Conservation (phyloP, 2,797 vertebrate species). For the Gadopsis marmoratus region DNA sequence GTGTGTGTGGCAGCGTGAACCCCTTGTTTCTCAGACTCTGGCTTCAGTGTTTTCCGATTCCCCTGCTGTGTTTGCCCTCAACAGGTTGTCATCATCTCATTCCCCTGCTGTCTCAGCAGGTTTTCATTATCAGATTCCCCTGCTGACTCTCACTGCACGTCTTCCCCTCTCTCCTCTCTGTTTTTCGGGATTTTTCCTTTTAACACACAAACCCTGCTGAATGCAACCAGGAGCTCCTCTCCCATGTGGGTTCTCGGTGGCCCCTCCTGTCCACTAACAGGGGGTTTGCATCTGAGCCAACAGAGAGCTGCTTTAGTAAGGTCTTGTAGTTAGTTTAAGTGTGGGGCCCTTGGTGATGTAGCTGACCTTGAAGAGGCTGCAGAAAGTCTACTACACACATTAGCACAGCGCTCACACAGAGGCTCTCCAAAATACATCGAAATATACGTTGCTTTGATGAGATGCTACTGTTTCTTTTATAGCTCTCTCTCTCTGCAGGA, state of each 20-base stretch:
- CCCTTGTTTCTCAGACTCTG: slow-evolving; percentile 29
- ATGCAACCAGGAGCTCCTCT: slow-evolving; percentile 42
- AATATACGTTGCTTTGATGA: background rate
- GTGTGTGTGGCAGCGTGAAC: slow-evolving; percentile 21
- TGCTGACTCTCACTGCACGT: slow-evolving; percentile 40
- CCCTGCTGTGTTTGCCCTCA: slow-evolving; percentile 46
- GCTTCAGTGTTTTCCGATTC: slow-evolving; percentile 48
- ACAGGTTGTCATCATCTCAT: slow-evolving; percentile 37
- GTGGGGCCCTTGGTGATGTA: background rate
- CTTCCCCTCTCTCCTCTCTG: slow-evolving; percentile 32
- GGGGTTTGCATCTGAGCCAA: slow-evolving; percentile 53
- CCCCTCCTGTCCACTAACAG: slow-evolving; percentile 43
- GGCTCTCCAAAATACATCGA: background rate
- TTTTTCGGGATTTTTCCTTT: slow-evolving; percentile 47
- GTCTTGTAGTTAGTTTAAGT: background rate
- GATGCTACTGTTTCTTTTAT: background rate
- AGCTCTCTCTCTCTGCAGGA: background rate
- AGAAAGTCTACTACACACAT: too few species aligned
- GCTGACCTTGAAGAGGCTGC: background rate
- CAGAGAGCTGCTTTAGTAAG: slow-evolving; percentile 48
- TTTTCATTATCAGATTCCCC: slow-evolving; percentile 60
- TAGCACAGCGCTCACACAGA: background rate
- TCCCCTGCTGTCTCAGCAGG: slow-evolving; percentile 54
- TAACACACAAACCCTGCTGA: slow-evolving; percentile 34
- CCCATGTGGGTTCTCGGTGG: slow-evolving; percentile 48